Conservation (phyloP, 2,888 invertebrate genomes). For the Polydrusus cervinus region DNA sequence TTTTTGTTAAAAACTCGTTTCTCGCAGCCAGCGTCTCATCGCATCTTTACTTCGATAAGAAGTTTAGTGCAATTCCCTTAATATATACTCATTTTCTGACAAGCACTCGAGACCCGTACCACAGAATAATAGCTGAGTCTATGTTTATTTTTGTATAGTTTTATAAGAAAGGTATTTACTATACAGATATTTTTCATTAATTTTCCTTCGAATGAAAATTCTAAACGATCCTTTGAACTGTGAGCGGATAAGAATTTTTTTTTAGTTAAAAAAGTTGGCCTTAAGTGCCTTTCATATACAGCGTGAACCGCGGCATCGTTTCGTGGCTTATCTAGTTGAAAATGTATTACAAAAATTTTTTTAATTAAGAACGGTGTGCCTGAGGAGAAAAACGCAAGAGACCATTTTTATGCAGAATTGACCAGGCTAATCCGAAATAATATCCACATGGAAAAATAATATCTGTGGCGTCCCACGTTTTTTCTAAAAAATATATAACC, state of each 20-base stretch:
- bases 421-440: no score
- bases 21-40: constrained; percentile 26
- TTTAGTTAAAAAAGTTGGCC: background rate
- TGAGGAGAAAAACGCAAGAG: no score
- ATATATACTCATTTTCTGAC: constrained; percentile 35
- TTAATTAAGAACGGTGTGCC: no score
- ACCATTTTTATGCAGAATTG: no score
- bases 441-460: no score
- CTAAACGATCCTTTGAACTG: background rate
- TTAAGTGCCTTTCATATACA: no score
- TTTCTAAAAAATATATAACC: no score
- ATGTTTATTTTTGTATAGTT: background rate
- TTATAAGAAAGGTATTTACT: background rate
- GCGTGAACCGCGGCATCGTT: no score
- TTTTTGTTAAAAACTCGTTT: background rate
- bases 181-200: background rate
- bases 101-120: constrained; percentile 22
- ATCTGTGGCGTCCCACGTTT: no score
- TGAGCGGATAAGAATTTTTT: background rate
- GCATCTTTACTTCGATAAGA: constrained; percentile 28
- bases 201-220: background rate
- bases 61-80: constrained; percentile 36
- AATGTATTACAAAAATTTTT: no score
- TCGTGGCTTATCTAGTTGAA: no score
- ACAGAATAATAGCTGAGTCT: no score